Evolutionary conservation across 2,113 vertebrate genomes (phyloP), one percentile per base, ranked within the genome.

Genomic region (Varanus komodoensis): DNA sequence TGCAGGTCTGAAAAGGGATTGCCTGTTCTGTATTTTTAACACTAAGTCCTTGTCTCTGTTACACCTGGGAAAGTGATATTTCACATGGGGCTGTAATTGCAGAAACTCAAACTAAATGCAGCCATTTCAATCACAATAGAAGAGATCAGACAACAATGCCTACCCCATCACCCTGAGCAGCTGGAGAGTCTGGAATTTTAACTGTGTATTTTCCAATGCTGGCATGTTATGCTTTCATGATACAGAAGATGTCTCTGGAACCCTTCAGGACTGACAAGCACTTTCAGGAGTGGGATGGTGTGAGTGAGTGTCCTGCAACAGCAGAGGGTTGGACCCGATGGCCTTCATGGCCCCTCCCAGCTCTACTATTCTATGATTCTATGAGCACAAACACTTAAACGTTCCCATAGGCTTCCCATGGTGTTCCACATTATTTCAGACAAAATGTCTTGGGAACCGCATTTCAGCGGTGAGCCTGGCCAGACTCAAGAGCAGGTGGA

Each of bases 1-100:
- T 6, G 14, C n/a, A 17, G 64, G 25, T 84, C 88, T 84, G 73
- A 29, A 78, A 69, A 89, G 78, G 82, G 82, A 78, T 69, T n/a
- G 23, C 75, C 79, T 48, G 19, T 69, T 78, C 61, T 44, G 25
- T 71, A 80, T 57, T 57, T 84, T 79, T 84, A 68, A 57, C 89
- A 80, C 89, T 23, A 11, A 71, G 73, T 23, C 48, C 75, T 85
- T 19, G 14, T 80, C 74, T 90, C 89, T 69, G 25, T 86, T 85
- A 80, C 74, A 90, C 82, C 74, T 90, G 82, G 61, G 64, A 90
- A 85, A 75, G 82, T 90, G 89, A 80, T 86, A 85, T 90, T 86
- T 80, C 75, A 89, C 71, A 68, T 71, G 48, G 61, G 74, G 83
- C 48, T 90, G 21, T 71, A 85, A 79, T 79, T 90, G 74, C 64